Evolutionary conservation across 2,888 invertebrate species (phyloP).

Genomic region (Tricholauxania praeusta): DNA sequence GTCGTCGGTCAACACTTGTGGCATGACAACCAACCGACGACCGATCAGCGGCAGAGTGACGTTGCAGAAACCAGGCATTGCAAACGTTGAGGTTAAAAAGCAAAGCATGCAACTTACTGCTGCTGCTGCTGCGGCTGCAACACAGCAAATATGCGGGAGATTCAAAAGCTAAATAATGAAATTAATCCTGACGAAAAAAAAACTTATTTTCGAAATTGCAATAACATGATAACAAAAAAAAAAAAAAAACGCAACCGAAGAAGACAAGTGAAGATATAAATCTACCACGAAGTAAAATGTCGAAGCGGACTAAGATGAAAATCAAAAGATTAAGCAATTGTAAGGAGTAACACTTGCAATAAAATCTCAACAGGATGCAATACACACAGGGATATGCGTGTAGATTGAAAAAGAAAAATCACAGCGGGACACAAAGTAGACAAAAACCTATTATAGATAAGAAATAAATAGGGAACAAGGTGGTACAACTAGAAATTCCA

Average conservation of each 20-base stretch:
- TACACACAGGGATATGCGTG: conserved; percentile 5
- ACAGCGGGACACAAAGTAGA: conserved; percentile 31
- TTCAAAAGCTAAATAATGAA: conserved; percentile 61
- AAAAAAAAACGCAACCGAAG: neutral
- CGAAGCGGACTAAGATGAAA: conserved; percentile 20
- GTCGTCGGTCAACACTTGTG: conserved; percentile 25
- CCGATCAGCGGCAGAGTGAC: conserved; percentile 55
- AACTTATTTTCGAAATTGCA: conserved; percentile 44
- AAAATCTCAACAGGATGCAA: conserved; percentile 35
- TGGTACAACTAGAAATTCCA: conserved; percentile 7
- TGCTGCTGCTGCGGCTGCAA: conserved; percentile 25
- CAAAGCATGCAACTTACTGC: conserved; percentile 27
- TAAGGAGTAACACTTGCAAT: conserved; percentile 34
- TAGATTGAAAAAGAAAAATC: neutral
- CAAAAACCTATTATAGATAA: conserved; percentile 35
- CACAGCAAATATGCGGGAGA: conserved; percentile 60
- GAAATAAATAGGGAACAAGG: conserved; percentile 19
- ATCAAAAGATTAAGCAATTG: conserved; percentile 34
- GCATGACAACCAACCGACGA: conserved; percentile 3
- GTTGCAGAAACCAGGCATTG: conserved; percentile 30
- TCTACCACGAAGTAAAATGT: conserved; percentile 46
- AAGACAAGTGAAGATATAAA: conserved; percentile 49
- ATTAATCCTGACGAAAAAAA: conserved; percentile 63
- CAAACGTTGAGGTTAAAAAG: neutral
- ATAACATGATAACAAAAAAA: conserved; percentile 41